Percentiles rank a stretch among this genome's conserved stretches.
Evolutionary conservation across 2,888 invertebrate species (phyloP).

Genomic region (Yponomeuta evonymella): DNA sequence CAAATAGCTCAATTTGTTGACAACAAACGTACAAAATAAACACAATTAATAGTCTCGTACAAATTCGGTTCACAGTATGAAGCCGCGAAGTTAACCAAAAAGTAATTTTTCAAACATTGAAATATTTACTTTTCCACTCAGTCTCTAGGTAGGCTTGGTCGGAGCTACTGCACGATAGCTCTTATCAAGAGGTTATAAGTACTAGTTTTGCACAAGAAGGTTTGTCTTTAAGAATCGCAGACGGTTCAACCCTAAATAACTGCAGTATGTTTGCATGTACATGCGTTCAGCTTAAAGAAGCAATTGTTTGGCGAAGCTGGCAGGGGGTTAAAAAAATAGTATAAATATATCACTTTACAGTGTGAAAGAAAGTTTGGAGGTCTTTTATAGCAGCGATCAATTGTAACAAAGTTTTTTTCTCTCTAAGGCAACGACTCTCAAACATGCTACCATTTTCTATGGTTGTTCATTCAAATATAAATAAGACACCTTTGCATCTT

Average conservation of each 20-base stretch:
- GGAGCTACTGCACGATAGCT: too few species aligned
- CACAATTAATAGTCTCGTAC: conserved; percentile 42
- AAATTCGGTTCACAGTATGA: conserved; percentile 33
- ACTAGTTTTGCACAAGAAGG: too few species aligned
- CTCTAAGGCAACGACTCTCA: conserved; percentile 39
- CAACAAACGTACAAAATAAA: conserved; percentile 35
- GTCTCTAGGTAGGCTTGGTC: conserved; percentile 29
- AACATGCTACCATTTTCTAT: conserved; percentile 25
- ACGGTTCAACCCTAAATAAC: conserved; percentile 31
- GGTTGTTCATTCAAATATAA: not conserved
- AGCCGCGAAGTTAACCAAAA: conserved; percentile 53
- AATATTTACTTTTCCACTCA: conserved; percentile 33
- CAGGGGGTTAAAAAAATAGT: conserved; percentile 61
- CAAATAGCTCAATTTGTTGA: conserved; percentile 11
- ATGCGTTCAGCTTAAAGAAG: conserved; percentile 46
- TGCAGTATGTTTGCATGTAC: conserved; percentile 24
- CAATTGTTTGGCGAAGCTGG: conserved; percentile 42
- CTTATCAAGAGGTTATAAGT: too few species aligned
- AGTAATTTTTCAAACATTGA: conserved; percentile 60
- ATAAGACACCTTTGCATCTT: not conserved
- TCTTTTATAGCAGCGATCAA: conserved; percentile 67
- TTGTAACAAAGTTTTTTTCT: conserved; percentile 44
- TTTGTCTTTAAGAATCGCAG: conserved; percentile 13
- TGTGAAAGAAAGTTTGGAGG: conserved; percentile 57
- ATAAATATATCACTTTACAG: conserved; percentile 73